phyloP scores from a whole-genome alignment of 2,797 vertebrate genomes.

The Eleutherodactylus coqui region DNA sequence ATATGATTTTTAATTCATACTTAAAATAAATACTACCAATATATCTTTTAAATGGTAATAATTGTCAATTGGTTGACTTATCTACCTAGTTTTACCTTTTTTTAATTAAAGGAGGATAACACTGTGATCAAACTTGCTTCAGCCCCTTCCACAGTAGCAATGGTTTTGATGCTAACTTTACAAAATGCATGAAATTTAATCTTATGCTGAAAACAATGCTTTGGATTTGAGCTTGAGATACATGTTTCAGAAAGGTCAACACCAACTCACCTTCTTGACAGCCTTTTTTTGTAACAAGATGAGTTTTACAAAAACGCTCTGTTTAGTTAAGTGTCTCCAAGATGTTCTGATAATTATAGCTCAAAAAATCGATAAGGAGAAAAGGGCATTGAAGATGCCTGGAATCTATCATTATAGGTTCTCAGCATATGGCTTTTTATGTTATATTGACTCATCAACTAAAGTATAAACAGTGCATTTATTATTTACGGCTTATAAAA shows the following conservation, averaged over 20 bases:
- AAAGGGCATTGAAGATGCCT: constrained; percentile 17
- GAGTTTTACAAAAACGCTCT: constrained; percentile 50
- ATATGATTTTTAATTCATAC: no score
- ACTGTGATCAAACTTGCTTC: background rate
- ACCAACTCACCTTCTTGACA: constrained; percentile 43
- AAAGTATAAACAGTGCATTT: background rate
- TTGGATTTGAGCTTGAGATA: constrained; percentile 37
- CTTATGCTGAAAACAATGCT: constrained; percentile 12
- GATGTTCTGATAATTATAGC: background rate
- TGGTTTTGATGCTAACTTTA: constrained; percentile 3
- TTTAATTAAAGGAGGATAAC: background rate
- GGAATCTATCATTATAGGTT: constrained; percentile 13
- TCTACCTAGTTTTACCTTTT: background rate
- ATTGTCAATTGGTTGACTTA: background rate
- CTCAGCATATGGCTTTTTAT: background rate
- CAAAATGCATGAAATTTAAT: background rate
- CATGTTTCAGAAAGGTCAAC: constrained; percentile 38
- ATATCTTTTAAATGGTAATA: no score
- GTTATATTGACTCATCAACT: constrained; percentile 1
- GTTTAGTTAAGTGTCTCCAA: constrained; percentile 13
- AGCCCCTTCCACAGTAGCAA: background rate
- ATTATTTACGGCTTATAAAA: background rate
- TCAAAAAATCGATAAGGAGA: constrained; percentile 40
- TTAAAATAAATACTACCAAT: no score
- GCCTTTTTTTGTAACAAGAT: rapidly evolving